Evolutionary conservation across 2,797 vertebrate genomes (phyloP), one percentile per base, ranked within the genome.

Genomic region (Coilia nasus): DNA sequence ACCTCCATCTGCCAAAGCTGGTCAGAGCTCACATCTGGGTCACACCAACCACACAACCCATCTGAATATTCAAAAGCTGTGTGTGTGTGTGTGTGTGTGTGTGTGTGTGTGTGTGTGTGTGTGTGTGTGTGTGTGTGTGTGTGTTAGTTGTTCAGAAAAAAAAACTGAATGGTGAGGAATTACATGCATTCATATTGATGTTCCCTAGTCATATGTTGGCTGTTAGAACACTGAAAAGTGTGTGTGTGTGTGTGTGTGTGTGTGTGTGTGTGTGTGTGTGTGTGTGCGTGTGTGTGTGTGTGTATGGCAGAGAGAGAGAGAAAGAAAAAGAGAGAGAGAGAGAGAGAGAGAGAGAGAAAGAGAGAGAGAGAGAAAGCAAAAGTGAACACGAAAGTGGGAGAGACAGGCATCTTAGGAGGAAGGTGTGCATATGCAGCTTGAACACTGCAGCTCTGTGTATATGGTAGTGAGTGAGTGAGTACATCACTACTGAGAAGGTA

Each of bases 1-100:
- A 84, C 50, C 84, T 88, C 85, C 88, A 91, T 87, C 90, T 92
- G 91, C 88, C 88, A 62, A 85, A 83, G 60, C 87, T 84, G 83
- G 82, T 83, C 86, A 89, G 80, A 25, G 67, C 81, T 67, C 84
- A 88, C 81, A 81, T 89, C 91, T 90, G 89, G 89, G 81, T 87
- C 84, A 85, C 87, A 89, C 84, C 82, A 54, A 71, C 56, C 62
- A 67, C 35, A 41, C 67, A 75, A 88, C 35, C 82, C 83, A 87
- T 88, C 84, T 87, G 82, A 90, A 91, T 89, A 87, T 86, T 88
- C 67, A 62, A 60, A 67, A 60, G 83, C 2, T 54, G 19, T 6
- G 64, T 35, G 14, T 71, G 23, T 67, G 23, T 67, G 62, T 62
- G 60, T 62, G 62, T 59, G 57, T 19, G 3, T 19, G 57, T 59